Conservation (phyloP, 2,797 vertebrate genomes). For the Sebastes diaconus region DNA sequence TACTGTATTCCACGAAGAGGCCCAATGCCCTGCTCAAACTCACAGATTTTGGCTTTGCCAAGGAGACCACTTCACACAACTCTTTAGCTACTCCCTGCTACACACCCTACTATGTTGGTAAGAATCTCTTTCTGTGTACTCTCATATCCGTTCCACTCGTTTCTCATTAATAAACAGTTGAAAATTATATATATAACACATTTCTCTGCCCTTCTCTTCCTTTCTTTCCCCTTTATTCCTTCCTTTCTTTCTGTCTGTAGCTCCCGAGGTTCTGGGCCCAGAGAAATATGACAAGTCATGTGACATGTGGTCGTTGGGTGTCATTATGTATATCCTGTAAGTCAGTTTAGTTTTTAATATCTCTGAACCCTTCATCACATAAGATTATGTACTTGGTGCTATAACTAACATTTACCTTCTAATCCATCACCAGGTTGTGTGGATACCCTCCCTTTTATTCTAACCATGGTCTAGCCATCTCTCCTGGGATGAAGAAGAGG, state of each 20-base stretch:
- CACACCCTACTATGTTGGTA: conserved; percentile 98
- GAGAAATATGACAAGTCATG: conserved; percentile 99
- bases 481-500: conserved; percentile 96
- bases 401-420: neutral
- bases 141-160: neutral
- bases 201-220: neutral
- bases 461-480: conserved; percentile 97
- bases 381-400: neutral
- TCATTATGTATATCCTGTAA: conserved; percentile 99
- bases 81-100: conserved; percentile 97
- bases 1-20: conserved; percentile 93
- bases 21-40: conserved; percentile 93
- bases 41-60: conserved; percentile 98
- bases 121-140: conserved; percentile 59
- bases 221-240: neutral
- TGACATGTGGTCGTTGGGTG: conserved; percentile 99
- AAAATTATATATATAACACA: neutral
- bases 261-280: conserved; percentile 95
- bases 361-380: neutral
- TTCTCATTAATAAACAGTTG: neutral
- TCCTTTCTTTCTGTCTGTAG: conserved; percentile 72
- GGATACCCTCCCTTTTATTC: conserved; percentile 99
- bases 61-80: conserved; percentile 97
- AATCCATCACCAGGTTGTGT: conserved; percentile 84
- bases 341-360: conserved; percentile 53